Evolutionary conservation across 2,888 invertebrate species (phyloP).

Genomic region (Volucella inflata): DNA sequence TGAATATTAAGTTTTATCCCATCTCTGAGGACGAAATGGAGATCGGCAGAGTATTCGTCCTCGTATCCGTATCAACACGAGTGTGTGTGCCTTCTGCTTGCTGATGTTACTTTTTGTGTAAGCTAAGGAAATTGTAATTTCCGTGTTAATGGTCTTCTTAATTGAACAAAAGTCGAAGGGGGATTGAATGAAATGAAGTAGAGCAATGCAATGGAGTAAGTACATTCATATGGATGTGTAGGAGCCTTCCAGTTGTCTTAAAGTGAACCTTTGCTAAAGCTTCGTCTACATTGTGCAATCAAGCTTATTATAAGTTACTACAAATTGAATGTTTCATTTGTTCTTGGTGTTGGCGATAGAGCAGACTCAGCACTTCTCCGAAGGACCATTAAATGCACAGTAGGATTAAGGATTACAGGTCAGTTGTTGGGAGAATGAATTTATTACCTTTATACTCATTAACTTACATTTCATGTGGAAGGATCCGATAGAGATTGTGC

Average conservation of each 20-base stretch:
- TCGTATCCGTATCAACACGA: conserved; percentile 25
- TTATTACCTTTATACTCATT: conserved; percentile 53
- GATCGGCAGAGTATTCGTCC: background rate
- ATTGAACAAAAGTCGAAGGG: conserved; percentile 75
- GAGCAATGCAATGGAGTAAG: conserved; percentile 3
- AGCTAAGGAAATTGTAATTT: conserved; percentile 75
- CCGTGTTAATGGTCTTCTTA: conserved; percentile 75
- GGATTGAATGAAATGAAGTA: conserved; percentile 72
- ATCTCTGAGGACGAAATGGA: conserved; percentile 9
- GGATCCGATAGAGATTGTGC: conserved; percentile 23
- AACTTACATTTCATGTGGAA: conserved; percentile 12
- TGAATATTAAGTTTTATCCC: conserved; percentile 74
- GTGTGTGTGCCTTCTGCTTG: conserved; percentile 11
- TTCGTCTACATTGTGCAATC: conserved; percentile 62
- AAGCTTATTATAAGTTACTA: conserved; percentile 75
- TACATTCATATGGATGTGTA: conserved; percentile 19
- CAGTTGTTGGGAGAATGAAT: conserved; percentile 60
- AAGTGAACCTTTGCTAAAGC: conserved; percentile 15
- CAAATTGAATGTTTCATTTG: conserved; percentile 74
- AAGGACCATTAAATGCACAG: conserved; percentile 20
- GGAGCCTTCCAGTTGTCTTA: conserved; percentile 8
- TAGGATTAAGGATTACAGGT: conserved; percentile 58
- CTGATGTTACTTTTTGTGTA: conserved; percentile 58
- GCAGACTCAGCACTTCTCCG: conserved; percentile 55
- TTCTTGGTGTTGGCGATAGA: conserved; percentile 39